These are phyloP conservation scores for Propithecus perrieri DNA, from an alignment of 2,797 vertebrate species.

Conservation along the genomic window DNA sequence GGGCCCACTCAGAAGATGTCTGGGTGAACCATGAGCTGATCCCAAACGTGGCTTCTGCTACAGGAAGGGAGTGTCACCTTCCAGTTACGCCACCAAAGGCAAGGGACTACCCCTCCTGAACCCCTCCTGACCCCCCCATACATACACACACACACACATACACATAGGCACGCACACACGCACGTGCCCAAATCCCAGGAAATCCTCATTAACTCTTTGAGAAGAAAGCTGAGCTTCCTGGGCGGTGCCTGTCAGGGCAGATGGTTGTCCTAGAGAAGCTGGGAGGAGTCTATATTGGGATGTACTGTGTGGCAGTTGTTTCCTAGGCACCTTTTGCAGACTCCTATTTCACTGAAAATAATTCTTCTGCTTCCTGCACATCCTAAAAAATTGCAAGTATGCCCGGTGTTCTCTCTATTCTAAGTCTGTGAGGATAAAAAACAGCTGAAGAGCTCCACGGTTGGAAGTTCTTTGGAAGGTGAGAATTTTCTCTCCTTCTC, in stretches of 20 bases:
- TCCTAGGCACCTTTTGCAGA: slow-evolving; percentile 53
- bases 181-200: background rate
- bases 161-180: background rate
- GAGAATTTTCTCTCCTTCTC: slow-evolving; percentile 47
- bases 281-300: slow-evolving; percentile 50
- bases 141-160: background rate
- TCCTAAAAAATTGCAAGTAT: slow-evolving; percentile 54
- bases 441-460: slow-evolving; percentile 3
- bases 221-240: slow-evolving; percentile 19
- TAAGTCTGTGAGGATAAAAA: slow-evolving; percentile 26
- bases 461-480: background rate
- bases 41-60: background rate
- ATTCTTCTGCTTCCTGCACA: slow-evolving; percentile 67
- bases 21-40: background rate
- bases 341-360: slow-evolving; percentile 70
- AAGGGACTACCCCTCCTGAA: background rate
- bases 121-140: background rate
- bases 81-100: background rate
- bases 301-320: slow-evolving; percentile 44
- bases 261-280: background rate
- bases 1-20: background rate
- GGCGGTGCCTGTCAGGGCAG: background rate
- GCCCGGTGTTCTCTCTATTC: slow-evolving; percentile 29
- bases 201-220: slow-evolving; percentile 27
- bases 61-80: background rate